Conservation (phyloP, 1,140 invertebrate genomes). For the Gryon sp. region DNA sequence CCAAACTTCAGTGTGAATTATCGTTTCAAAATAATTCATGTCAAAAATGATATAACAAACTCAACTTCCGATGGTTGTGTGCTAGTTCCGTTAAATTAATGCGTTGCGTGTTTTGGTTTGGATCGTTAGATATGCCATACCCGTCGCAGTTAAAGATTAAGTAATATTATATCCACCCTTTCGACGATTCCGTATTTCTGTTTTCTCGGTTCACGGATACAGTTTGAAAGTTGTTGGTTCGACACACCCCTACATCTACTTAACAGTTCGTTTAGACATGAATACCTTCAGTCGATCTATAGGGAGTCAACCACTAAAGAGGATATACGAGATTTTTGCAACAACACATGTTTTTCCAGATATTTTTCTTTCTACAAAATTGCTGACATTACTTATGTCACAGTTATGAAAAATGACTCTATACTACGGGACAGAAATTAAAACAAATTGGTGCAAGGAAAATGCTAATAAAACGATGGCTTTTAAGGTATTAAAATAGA, state of each 20-base stretch:
- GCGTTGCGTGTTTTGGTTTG: constrained; percentile 11
- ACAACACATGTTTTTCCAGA: constrained; percentile 18
- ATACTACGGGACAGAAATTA: no score
- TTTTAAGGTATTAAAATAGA: no score
- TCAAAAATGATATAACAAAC: constrained; percentile 6
- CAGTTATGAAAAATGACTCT: no score
- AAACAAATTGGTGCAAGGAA: no score
- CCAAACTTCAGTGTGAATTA: constrained; percentile 7
- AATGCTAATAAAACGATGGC: no score
- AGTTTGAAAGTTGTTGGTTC: neutral
- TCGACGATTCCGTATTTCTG: constrained; percentile 15
- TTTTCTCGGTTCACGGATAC: constrained; percentile 6
- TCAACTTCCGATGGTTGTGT: neutral
- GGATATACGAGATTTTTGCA: constrained; percentile 7
- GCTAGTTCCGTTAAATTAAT: constrained; percentile 19
- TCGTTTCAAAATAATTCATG: constrained; percentile 11
- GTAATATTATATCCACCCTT: constrained; percentile 14
- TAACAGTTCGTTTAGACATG: constrained; percentile 10
- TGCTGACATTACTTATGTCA: no score
- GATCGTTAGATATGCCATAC: constrained; percentile 3
- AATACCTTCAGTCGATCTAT: neutral
- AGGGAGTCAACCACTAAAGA: constrained; percentile 1
- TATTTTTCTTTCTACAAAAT: no score
- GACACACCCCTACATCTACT: constrained; percentile 33
- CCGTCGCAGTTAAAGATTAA: constrained; percentile 14